These are phyloP conservation scores for Lagorchestes hirsutus DNA, from an alignment of 2,797 vertebrate species.

Conservation along the genomic window DNA sequence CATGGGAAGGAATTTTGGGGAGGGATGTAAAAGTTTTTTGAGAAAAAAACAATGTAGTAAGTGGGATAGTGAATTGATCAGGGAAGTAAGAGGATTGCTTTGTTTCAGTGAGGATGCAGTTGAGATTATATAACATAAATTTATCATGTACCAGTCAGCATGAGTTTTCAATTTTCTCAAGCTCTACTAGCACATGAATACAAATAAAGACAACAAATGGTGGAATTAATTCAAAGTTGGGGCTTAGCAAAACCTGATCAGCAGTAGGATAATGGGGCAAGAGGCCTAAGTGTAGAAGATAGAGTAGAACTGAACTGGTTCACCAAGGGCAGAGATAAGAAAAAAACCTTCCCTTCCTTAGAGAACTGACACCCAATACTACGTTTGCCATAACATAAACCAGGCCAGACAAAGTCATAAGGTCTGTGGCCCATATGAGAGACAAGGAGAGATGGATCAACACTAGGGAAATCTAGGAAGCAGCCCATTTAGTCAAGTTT, in stretches of 20 bases:
- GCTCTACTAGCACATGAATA: not conserved
- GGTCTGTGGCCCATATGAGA: not conserved
- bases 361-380: not conserved
- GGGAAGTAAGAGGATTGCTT: not conserved
- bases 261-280: not conserved
- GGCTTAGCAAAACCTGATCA: not conserved
- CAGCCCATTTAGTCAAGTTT: not conserved
- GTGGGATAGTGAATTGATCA: not conserved
- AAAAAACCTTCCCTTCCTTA: not conserved
- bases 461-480: not conserved
- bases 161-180: not conserved
- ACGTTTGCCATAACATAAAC: not conserved
- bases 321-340: not conserved
- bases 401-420: too few relatives aligned
- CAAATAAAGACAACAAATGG: not conserved
- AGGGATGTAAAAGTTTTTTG: not conserved
- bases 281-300: not conserved
- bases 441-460: not conserved
- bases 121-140: not conserved
- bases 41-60: not conserved
- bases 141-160: not conserved
- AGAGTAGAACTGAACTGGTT: not conserved
- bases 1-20: not conserved
- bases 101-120: not conserved
- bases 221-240: not conserved